A percentile compares a stretch with the other conserved stretches of the same genome.
Evolutionary conservation across 2,113 vertebrate species (phyloP).

Genomic region (Cyrtonyx montezumae): DNA sequence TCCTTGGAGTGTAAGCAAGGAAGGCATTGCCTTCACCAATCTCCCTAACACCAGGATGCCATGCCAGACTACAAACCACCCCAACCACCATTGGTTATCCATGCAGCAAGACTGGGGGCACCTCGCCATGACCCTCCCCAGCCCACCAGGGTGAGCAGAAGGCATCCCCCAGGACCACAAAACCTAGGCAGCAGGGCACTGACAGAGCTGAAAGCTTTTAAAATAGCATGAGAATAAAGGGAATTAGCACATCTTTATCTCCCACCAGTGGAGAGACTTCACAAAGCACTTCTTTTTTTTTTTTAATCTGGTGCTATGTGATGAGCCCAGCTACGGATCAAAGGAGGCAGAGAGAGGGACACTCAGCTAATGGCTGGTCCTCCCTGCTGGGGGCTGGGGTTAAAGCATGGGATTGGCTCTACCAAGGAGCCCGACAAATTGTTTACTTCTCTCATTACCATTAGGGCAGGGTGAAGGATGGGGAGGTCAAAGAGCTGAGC

Average conservation of each 20-base stretch:
- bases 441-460: neutral
- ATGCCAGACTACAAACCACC: neutral
- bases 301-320: neutral
- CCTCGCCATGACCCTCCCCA: rapidly evolving
- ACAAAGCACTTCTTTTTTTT: neutral
- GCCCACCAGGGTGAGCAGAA: rapidly evolving
- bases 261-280: neutral
- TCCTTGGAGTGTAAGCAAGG: neutral
- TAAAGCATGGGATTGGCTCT: neutral
- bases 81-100: rapidly evolving
- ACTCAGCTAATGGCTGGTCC: neutral
- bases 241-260: conserved; percentile 1
- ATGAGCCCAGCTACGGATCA: neutral
- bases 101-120: rapidly evolving
- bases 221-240: neutral
- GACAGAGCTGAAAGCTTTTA: neutral
- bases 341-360: neutral
- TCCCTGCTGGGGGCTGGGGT: neutral
- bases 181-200: neutral
- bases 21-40: neutral
- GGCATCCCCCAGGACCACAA: neutral
- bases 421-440: neutral
- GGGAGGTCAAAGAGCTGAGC: neutral
- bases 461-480: neutral
- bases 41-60: neutral